phyloP scores from a whole-genome alignment of 1,140 invertebrate species.

The Orchestia grillus region DNA sequence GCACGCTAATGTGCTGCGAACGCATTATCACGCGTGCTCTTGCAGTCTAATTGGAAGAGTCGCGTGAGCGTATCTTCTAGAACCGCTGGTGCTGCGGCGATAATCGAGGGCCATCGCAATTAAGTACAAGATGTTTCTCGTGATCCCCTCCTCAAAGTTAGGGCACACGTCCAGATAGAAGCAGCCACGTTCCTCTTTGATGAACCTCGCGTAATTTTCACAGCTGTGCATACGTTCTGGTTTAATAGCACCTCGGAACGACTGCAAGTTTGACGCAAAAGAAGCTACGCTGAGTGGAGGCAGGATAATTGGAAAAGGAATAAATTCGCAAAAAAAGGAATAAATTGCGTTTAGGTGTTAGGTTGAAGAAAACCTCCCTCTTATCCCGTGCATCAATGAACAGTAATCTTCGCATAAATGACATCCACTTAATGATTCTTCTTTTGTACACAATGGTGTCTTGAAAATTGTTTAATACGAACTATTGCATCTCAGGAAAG shows the following conservation, averaged over 20 bases:
- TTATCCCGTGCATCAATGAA: too few relatives aligned
- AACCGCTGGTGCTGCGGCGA: background rate
- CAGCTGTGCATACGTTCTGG: background rate
- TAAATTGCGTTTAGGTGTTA: too few relatives aligned
- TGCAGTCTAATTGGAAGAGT: background rate
- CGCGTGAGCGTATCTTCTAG: background rate
- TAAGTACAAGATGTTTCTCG: background rate
- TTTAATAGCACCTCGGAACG: background rate
- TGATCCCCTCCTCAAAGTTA: background rate
- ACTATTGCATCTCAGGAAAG: too few relatives aligned
- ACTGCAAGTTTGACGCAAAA: background rate
- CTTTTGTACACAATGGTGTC: too few relatives aligned
- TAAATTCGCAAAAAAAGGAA: too few relatives aligned
- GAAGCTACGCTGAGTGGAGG: background rate
- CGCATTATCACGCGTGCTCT: background rate
- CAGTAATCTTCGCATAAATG: too few relatives aligned
- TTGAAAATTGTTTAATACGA: too few relatives aligned
- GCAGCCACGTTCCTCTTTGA: background rate
- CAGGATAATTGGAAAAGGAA: background rate
- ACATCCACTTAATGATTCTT: too few relatives aligned
- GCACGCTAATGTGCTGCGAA: background rate
- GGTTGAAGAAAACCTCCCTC: too few relatives aligned
- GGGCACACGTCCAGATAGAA: background rate
- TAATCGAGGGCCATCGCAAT: background rate
- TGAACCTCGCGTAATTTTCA: background rate